Base-by-base conservation (phyloP, 1,140 invertebrate species). In the Zaprionus gabonicus region DNA sequence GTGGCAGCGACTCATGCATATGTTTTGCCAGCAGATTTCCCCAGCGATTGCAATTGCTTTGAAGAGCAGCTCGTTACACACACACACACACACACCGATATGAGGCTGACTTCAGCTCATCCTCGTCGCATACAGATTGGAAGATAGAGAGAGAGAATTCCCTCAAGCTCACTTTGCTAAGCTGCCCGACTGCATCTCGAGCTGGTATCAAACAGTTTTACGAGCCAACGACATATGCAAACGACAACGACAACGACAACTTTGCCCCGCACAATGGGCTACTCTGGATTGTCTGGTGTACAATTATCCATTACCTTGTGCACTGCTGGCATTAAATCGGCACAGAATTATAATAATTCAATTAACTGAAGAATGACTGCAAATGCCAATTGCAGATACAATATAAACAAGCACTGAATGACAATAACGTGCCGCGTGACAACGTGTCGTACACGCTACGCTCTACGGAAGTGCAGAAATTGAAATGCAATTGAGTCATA, bases 1-100 rank as follows among this genome's bases (percentile, higher is more conserved):
- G 53, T 28, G 28, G 17, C 66, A 63, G 51, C 57, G 51, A 69
- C 70, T 88, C 80, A 75, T 78, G 84, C 80, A 86, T 73, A 86
- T 90, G 79, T 82, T 90, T 90, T 82, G 66, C 70, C 44, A 81
- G 72, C 85, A 90, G 79, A 90, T 90, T 90, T 90, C 85, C 85
- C 85, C 63, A 84, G 81, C 76, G 85, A 82, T 85, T 79, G 75
- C 62, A 56, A 44, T 63, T 64, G 46, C 83, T 86, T 86, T 86
- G 83, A 86, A 76, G 82, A 67, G 31, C 9, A 63, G 41, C 41
- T 46, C 41, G 9, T 34, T 34, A 46, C n/a, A 44, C n/a, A 17
- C 12, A 41, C 13, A 41, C 13, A n/a, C 4, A 41, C 13, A n/a
- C 15, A n/a, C 4, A 41, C 5, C 1, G 15, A n/a, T 1, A 4